Base-by-base conservation (phyloP, 2,113 vertebrate genomes). In the Percina caprodes region DNA sequence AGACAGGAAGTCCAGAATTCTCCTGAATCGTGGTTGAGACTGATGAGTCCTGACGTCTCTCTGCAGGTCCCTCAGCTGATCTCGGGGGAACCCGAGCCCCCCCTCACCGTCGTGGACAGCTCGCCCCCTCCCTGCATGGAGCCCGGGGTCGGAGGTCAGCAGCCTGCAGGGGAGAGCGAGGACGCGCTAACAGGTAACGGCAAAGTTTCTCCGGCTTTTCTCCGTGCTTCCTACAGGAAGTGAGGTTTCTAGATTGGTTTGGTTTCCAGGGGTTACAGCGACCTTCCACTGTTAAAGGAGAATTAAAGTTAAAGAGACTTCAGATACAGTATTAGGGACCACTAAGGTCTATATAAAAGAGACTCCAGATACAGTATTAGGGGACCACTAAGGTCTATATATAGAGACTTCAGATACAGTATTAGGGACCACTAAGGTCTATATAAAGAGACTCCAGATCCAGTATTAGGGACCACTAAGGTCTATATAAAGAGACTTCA, bases 31-130 rank as follows among this genome's bases (percentile, higher is more conserved):
- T 56, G 54, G 9, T 45, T 55, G 30, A 24, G 60, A 30, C 39
- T 21, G 51, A 30, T 26, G 11, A 45, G 16, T 65, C 24, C 4
- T 35, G 8, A 8, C 19, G 5, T 52, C 26, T 23, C 54, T 61
- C 6, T 67, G 42, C 8, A 90, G 91, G 88, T 92, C 21, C 91
- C 90, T 77, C 89, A 91, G 80, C 83, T 91, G 15, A 67, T 88
- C 66, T 19, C 90, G 0, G 85, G 67, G 15, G 88, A 89, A 14
- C 80, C 86, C 5, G 90, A 94, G 35, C 75, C 90, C 5, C 84
- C 86, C 7, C 83, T 92, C 66, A 66, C 90, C 24, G 86, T 93
- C 1, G 59, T 80, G 39, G 94, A 95, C 70, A 68, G 45, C 48
- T 80, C 91, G 0, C 76, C 91, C 7, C 87, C 91, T 5, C 52